phyloP scores from a whole-genome alignment of 2,888 invertebrate species.

The Saturnia japonica region DNA sequence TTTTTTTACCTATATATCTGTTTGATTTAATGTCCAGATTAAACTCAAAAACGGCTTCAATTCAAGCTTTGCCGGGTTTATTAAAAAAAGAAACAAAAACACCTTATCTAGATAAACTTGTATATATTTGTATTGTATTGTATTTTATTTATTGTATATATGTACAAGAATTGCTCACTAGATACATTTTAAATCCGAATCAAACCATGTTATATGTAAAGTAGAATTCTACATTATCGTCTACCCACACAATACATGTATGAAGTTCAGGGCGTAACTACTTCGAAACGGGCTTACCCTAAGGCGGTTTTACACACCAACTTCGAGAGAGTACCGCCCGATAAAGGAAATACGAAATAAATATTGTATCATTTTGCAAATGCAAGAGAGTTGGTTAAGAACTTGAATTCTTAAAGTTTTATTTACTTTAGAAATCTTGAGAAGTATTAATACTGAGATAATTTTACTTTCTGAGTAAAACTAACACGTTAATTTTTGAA shows the following conservation, averaged over 20 bases:
- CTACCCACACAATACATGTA: constrained; percentile 8
- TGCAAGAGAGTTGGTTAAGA: constrained; percentile 38
- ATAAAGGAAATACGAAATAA: constrained; percentile 42
- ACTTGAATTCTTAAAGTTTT: constrained; percentile 27
- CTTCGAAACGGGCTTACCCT: constrained; percentile 38
- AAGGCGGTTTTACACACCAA: constrained; percentile 39
- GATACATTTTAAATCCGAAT: not conserved
- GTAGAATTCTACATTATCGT: constrained; percentile 4
- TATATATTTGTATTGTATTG: too few relatives aligned
- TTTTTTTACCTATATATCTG: too few relatives aligned
- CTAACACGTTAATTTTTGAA: too few relatives aligned
- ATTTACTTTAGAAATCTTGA: not conserved
- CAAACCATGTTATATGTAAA: not conserved
- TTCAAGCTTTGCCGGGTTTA: too few relatives aligned
- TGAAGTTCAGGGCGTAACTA: constrained; percentile 40
- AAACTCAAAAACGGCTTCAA: too few relatives aligned
- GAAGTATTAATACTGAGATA: not conserved
- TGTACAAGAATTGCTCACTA: too few relatives aligned
- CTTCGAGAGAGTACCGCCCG: constrained; percentile 33
- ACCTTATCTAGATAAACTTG: too few relatives aligned
- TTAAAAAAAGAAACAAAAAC: too few relatives aligned
- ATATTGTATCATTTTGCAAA: constrained; percentile 45
- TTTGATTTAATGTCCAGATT: too few relatives aligned
- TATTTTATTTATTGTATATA: too few relatives aligned
- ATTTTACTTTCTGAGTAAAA: not conserved